Evolutionary conservation across 2,888 invertebrate genomes (phyloP), one percentile per base, ranked within the genome.

Genomic region (Pegoplata infirma): DNA sequence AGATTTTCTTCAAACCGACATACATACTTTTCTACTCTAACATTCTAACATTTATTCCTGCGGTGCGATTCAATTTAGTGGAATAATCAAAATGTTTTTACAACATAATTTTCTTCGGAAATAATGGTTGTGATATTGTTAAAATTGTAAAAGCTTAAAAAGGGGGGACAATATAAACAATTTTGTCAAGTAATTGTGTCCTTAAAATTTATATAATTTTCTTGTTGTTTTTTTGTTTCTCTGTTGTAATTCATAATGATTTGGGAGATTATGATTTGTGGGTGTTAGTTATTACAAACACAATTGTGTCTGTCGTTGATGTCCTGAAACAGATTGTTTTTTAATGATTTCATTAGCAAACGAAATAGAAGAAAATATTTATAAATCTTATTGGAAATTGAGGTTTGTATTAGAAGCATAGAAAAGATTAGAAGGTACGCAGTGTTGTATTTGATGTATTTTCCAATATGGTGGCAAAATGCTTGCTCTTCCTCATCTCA

Each of bases 1-100:
- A 12, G 36, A 36, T 36, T 40, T 25, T 40, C 5, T 40, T n/a
- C n/a, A n/a, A n/a, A n/a, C n/a, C n/a, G n/a, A n/a, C n/a, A n/a
- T 40, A n/a, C 32, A 10, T 40, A n/a, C 14, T 40, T 36, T 32
- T 10, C 10, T 32, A 5, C 32, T 32, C 32, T 32, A 3, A n/a
- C 12, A 32, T 32, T 32, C 8, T 5, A n/a, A n/a, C n/a, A n/a
- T n/a, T 28, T 28, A 5, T 32, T 32, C 32, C 32, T 40, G 36
- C 12, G 36, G 61, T 55, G 66, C 44, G 46, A 82, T 82, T 85
- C 85, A 85, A 86, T 86, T 86, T 85, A 84, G 77, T 84, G 86
- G 84, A 86, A 86, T 85, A 85, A 85, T 85, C 84, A 85, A 85
- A 85, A 84, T 83, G 84, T 81, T 80, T 85, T 17, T 6, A 19